Percentiles rank a stretch among this genome's conserved stretches.
Evolutionary conservation across 2,113 vertebrate species (phyloP).

Genomic region (Chamaea fasciata): DNA sequence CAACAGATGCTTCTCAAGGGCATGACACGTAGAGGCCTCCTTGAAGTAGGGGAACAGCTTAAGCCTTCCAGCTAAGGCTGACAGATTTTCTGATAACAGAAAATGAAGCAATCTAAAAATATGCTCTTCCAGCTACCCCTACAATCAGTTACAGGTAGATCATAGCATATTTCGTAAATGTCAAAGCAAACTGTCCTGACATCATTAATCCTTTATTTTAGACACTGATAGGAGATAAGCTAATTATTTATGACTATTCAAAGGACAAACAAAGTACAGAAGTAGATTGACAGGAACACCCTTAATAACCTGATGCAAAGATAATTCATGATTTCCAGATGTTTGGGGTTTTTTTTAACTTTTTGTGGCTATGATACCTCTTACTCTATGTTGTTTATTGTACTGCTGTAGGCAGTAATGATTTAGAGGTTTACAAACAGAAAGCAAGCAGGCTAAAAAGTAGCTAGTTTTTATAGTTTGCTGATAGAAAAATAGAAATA

Average conservation of each 20-base stretch:
- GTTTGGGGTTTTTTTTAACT: accelerated
- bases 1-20: background rate
- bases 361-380: background rate
- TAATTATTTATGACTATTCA: background rate
- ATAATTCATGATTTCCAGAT: background rate
- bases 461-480: background rate
- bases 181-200: background rate
- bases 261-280: background rate
- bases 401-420: background rate
- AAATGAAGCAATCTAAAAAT: conserved; percentile 33
- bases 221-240: background rate
- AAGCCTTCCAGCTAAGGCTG: conserved; percentile 2
- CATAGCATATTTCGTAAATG: background rate
- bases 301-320: background rate
- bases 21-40: background rate
- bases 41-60: background rate
- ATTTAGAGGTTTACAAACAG: background rate
- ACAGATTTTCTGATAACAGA: conserved; percentile 13
- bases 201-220: background rate
- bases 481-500: background rate
- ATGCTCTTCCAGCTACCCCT: background rate
- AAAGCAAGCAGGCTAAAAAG: background rate
- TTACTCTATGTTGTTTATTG: background rate
- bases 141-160: background rate
- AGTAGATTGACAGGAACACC: background rate